Percentiles rank a stretch among this genome's conserved stretches.
These are phyloP conservation scores for Patella ulyssiponensis DNA, from an alignment of 2,888 invertebrate genomes.

Conservation along the genomic window DNA sequence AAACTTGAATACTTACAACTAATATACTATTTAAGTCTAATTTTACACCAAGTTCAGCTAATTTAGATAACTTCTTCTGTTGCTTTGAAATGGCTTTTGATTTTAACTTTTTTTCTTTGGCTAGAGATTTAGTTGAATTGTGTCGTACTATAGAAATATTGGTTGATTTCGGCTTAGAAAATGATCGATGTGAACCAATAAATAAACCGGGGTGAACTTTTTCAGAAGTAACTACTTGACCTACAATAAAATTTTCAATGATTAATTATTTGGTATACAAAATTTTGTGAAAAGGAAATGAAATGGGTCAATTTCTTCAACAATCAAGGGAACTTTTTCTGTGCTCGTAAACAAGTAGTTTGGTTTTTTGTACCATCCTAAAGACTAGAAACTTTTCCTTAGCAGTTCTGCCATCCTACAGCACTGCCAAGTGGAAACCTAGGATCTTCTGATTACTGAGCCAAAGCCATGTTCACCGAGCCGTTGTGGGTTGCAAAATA, in stretches of 20 bases:
- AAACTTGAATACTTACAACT: slow-evolving; percentile 3
- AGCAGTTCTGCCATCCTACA: too few relatives aligned
- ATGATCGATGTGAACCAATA: slow-evolving; percentile 42
- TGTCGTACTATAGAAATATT: slow-evolving; percentile 39
- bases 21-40: slow-evolving; percentile 8
- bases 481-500: too few relatives aligned
- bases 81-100: slow-evolving; percentile 31
- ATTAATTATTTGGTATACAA: too few relatives aligned
- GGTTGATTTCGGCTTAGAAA: slow-evolving; percentile 36
- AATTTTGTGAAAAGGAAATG: too few relatives aligned
- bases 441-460: too few relatives aligned
- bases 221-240: slow-evolving; percentile 49
- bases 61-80: slow-evolving; percentile 34
- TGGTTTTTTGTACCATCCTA: too few relatives aligned
- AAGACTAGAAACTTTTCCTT: too few relatives aligned
- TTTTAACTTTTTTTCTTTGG: slow-evolving; percentile 29
- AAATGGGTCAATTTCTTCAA: too few relatives aligned
- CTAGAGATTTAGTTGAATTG: slow-evolving; percentile 43
- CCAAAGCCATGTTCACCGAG: too few relatives aligned
- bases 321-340: too few relatives aligned
- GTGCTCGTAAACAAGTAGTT: too few relatives aligned
- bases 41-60: slow-evolving; percentile 43
- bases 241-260: slow-evolving; percentile 38
- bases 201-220: slow-evolving; percentile 58
- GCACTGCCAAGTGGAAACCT: too few relatives aligned